Evolutionary conservation across 2,113 vertebrate species (phyloP).

Genomic region (Toxostoma redivivum): DNA sequence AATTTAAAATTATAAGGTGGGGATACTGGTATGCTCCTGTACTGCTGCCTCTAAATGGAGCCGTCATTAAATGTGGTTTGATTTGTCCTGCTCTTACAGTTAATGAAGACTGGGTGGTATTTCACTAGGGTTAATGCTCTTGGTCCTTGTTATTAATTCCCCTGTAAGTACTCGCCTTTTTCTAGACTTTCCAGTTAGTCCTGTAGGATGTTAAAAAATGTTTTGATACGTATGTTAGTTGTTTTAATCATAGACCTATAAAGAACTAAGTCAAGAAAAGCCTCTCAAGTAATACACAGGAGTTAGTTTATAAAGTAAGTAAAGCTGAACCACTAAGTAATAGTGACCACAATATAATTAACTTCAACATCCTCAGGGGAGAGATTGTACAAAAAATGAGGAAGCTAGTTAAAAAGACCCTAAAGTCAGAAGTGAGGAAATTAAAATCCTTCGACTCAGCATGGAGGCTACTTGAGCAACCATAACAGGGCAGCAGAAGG

Average conservation of each 20-base stretch:
- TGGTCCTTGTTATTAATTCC: background rate
- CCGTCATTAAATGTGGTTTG: background rate
- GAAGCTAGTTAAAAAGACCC: slow-evolving; percentile 71
- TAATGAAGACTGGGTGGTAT: slow-evolving; percentile 25
- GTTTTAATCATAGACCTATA: slow-evolving; percentile 28
- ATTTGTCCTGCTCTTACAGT: background rate
- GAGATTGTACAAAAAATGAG: slow-evolving; percentile 53
- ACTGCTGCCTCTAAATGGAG: background rate
- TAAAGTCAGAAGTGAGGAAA: slow-evolving; percentile 67
- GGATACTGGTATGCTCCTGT: background rate
- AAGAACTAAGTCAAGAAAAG: slow-evolving; percentile 40
- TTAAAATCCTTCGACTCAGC: slow-evolving; percentile 69
- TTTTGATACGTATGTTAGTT: slow-evolving; percentile 42
- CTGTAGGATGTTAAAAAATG: background rate
- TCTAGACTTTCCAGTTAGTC: background rate
- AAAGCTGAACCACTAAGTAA: slow-evolving; percentile 61
- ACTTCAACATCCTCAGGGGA: slow-evolving; percentile 64
- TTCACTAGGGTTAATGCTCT: background rate
- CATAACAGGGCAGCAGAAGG: slow-evolving; percentile 46
- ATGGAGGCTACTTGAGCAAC: slow-evolving; percentile 60
- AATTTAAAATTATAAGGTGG: background rate
- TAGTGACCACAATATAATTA: slow-evolving; percentile 72
- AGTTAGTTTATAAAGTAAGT: slow-evolving; percentile 60
- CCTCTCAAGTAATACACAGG: slow-evolving; percentile 21
- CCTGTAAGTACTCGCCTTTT: background rate